Conservation (phyloP, 2,113 vertebrate genomes). For the Noturus placidus region DNA sequence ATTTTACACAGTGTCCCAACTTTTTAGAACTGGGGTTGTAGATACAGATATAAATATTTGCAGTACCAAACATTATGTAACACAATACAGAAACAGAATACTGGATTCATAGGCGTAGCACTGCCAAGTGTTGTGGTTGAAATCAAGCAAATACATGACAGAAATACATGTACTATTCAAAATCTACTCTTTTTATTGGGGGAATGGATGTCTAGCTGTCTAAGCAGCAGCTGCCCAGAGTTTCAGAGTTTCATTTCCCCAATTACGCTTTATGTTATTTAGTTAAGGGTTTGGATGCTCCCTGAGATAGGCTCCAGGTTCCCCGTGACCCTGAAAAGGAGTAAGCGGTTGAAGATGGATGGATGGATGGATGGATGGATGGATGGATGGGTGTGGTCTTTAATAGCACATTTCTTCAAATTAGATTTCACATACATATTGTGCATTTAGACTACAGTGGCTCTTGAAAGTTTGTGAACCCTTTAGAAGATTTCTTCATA, state of each 20-base stretch:
- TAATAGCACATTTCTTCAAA: neutral
- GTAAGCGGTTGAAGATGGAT: no score
- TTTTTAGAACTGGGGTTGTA: neutral
- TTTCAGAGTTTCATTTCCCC: no score
- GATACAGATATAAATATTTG: neutral
- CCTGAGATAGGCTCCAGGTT: no score
- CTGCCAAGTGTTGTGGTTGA: neutral
- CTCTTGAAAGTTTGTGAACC: no score
- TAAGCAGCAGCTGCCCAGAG: no score
- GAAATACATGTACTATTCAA: neutral
- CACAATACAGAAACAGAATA: neutral
- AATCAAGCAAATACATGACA: neutral
- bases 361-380: no score
- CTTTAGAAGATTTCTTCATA: no score
- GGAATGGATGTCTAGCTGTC: neutral
- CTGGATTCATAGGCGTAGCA: neutral
- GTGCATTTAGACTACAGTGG: neutral
- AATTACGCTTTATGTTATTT: neutral
- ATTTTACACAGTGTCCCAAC: no score
- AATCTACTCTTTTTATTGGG: neutral
- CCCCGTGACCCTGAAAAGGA: no score
- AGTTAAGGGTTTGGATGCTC: neutral
- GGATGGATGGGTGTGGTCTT: no score
- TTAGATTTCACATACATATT: neutral
- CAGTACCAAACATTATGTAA: no score